These are phyloP conservation scores for Rhyacophila evoluta DNA, from an alignment of 2,888 invertebrate species.

Conservation along the genomic window DNA sequence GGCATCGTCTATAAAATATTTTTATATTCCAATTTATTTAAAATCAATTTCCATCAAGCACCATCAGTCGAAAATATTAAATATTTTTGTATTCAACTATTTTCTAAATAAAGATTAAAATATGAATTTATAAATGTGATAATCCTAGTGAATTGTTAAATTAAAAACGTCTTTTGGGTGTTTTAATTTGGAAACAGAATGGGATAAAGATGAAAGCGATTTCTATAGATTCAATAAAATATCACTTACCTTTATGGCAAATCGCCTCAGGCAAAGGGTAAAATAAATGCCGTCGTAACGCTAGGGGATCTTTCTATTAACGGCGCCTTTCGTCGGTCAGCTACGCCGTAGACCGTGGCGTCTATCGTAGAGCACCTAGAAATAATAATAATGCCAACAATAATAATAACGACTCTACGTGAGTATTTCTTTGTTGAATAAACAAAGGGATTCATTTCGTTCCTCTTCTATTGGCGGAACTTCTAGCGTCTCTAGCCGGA, in stretches of 20 bases:
- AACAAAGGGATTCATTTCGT: not conserved
- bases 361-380: constrained; percentile 11
- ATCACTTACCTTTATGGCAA: constrained; percentile 2
- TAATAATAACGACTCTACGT: constrained; percentile 17
- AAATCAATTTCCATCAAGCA: too few species aligned
- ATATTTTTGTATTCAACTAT: too few species aligned
- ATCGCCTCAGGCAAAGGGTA: constrained; percentile 10
- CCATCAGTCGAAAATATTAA: too few species aligned
- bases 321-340: constrained; percentile 31
- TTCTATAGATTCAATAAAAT: constrained; percentile 8
- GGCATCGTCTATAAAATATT: too few species aligned
- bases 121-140: too few species aligned
- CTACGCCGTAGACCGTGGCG: constrained; percentile 30
- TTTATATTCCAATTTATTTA: too few species aligned
- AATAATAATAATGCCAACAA: constrained; percentile 18
- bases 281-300: not conserved
- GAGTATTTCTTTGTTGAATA: constrained; percentile 19
- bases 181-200: too few species aligned
- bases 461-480: not conserved
- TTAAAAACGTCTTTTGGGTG: too few species aligned
- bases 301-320: constrained; percentile 47
- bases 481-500: constrained; percentile 7
- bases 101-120: too few species aligned
- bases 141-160: too few species aligned
- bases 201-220: not conserved